Base-by-base conservation (phyloP, 2,113 vertebrate genomes). In the Mystacornis crossleyi region DNA sequence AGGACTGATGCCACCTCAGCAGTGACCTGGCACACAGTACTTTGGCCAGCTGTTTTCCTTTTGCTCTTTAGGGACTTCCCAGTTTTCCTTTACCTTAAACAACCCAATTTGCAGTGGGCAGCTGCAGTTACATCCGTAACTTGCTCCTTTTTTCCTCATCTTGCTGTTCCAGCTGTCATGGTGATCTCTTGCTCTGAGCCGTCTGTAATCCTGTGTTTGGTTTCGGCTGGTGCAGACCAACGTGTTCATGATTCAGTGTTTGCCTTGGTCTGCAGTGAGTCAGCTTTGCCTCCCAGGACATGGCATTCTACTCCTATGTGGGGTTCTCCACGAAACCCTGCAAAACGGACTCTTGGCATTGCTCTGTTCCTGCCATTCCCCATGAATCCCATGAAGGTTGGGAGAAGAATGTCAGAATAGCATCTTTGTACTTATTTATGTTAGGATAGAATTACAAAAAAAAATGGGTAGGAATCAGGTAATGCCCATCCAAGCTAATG, bases 1-100 rank as follows among this genome's bases (percentile, higher is more conserved):
- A 71, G 78, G 36, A 91, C 58, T 20, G 14, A 51, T 93, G 91
- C 82, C 86, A 88, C 75, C 82, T 93, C 91, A 92, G 86, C 67
- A 18, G 54, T 51, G 58, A 60, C 60, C 51, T 93, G 82, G 88
- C 79, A 61, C 64, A 21, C 64, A 3, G 23, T 1, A 2, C 50
- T 54, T 58, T 47, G 71, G 54, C 66, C 88, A 85, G 45, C 64
- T 50, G 4, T 58, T 71, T 80, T 67, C 36, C 54, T 81, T 79
- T n/a, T 5, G 0, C 50, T 95, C 45, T 77, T 94, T 9, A 48
- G n/a, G 67, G 75, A 65, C 58, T 28, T 90, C 54, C 64, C 64
- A 81, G 25, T 62, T 81, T 90, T 36, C 57, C 47, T 74, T 86
- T 65, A 88, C 94, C 92, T 88, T 80, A 60, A 93, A 83, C 70